Evolutionary conservation across 2,113 vertebrate genomes (phyloP).

Genomic region (Corydoras sp.): DNA sequence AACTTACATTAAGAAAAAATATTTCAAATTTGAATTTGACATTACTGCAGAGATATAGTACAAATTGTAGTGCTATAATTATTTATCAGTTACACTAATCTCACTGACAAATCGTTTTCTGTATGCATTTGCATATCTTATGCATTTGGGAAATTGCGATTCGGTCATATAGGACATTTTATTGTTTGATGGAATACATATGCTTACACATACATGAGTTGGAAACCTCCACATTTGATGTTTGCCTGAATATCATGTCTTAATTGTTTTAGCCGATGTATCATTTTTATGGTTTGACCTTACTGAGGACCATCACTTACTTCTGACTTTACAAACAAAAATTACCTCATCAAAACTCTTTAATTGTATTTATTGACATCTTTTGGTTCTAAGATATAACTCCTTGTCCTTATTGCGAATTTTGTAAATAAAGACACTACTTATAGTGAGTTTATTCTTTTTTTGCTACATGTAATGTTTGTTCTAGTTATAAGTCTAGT

Average conservation of each 20-base stretch:
- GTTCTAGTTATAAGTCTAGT: no score
- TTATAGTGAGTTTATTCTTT: neutral
- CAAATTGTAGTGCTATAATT: no score
- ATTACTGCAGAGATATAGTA: no score
- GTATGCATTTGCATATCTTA: no score
- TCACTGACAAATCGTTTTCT: neutral
- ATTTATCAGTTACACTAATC: neutral
- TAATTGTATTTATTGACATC: constrained; percentile 18
- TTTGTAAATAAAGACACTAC: constrained; percentile 46
- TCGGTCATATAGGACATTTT: no score
- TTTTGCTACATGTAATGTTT: neutral
- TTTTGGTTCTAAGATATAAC: neutral
- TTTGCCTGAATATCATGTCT: no score
- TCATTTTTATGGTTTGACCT: constrained; percentile 17
- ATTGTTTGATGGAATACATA: no score
- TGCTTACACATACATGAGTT: no score
- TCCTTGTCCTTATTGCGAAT: constrained; percentile 9
- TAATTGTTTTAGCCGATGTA: neutral
- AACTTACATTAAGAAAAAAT: no score
- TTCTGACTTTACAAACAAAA: neutral
- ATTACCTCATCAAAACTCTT: constrained; percentile 21
- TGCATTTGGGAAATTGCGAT: no score
- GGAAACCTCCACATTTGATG: no score
- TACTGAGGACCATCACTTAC: neutral
- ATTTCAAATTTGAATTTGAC: no score